Percentiles rank a stretch among this genome's conserved stretches.
Evolutionary conservation across 2,888 invertebrate species (phyloP).

Genomic region (Cephus pulcher): DNA sequence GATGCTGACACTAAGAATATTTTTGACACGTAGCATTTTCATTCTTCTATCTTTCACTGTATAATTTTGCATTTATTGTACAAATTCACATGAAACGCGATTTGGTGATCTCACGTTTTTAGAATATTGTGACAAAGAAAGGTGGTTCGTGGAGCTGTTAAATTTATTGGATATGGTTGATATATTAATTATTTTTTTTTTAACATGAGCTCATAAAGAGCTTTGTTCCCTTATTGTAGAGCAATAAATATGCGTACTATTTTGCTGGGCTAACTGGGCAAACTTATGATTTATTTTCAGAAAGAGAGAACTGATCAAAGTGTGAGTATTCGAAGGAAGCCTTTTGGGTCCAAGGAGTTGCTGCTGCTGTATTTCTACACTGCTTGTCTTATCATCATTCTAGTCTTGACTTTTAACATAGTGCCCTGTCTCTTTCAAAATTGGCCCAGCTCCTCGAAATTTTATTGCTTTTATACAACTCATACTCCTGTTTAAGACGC

Average conservation of each 20-base stretch:
- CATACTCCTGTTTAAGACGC: not conserved
- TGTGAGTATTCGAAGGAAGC: constrained; percentile 68
- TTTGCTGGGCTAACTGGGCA: constrained; percentile 37
- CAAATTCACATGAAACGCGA: not conserved
- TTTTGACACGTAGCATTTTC: not conserved
- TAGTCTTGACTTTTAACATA: constrained; percentile 46
- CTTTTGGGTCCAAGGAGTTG: constrained; percentile 45
- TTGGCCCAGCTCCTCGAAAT: constrained; percentile 24
- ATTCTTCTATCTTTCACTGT: not conserved
- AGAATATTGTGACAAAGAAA: not conserved
- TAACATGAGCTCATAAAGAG: not conserved
- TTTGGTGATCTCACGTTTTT: not conserved
- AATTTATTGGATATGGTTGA: not conserved
- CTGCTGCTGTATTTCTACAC: constrained; percentile 53
- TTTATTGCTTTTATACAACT: constrained; percentile 20
- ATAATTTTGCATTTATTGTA: not conserved
- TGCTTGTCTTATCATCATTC: constrained; percentile 50
- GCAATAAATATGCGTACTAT: constrained; percentile 22
- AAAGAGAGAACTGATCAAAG: constrained; percentile 66
- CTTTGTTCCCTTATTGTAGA: constrained; percentile 23
- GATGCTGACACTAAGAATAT: not conserved
- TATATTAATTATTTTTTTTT: not conserved
- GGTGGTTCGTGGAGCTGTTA: not conserved
- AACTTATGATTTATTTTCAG: constrained; percentile 65
- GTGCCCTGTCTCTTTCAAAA: constrained; percentile 25